Conservation (phyloP, 2,888 invertebrate species). For the Ophraella communa region DNA sequence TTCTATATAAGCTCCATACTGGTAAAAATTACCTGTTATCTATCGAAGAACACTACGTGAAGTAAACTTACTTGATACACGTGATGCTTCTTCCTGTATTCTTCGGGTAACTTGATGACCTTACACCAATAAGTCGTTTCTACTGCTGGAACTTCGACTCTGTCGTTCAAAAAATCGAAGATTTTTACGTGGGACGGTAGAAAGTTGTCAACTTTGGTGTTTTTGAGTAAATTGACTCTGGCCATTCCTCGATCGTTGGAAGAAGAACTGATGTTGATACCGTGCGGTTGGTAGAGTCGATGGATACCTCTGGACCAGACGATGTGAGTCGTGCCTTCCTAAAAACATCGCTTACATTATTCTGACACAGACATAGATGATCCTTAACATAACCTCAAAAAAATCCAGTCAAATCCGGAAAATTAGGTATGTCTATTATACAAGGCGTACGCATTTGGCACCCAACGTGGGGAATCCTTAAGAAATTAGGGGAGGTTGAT, state of each 20-base stretch:
- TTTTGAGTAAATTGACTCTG: constrained; percentile 74
- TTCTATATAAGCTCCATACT: constrained; percentile 86
- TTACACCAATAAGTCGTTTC: constrained; percentile 99
- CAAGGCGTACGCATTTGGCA: too few relatives aligned
- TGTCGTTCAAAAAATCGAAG: constrained; percentile 68
- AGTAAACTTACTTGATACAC: constrained; percentile 70
- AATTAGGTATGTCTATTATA: too few relatives aligned
- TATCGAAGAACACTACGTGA: too few relatives aligned
- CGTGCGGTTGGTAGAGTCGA: constrained; percentile 71
- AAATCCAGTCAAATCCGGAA: too few relatives aligned
- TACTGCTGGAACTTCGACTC: constrained; percentile 75
- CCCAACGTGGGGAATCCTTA: too few relatives aligned
- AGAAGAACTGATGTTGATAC: constrained; percentile 67
- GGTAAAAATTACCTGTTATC: too few relatives aligned
- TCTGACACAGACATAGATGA: too few relatives aligned
- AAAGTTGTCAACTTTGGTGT: constrained; percentile 53
- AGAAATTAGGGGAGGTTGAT: too few relatives aligned
- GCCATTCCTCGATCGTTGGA: constrained; percentile 74
- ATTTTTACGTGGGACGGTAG: constrained; percentile 63
- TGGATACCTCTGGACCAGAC: constrained; percentile 85
- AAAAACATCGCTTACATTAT: constrained; percentile 30
- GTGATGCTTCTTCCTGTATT: constrained; percentile 74
- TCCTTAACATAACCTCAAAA: too few relatives aligned
- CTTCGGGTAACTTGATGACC: constrained; percentile 78
- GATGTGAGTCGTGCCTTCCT: constrained; percentile 90